Conservation (phyloP, 2,797 vertebrate genomes). For the Tapera naevia region DNA sequence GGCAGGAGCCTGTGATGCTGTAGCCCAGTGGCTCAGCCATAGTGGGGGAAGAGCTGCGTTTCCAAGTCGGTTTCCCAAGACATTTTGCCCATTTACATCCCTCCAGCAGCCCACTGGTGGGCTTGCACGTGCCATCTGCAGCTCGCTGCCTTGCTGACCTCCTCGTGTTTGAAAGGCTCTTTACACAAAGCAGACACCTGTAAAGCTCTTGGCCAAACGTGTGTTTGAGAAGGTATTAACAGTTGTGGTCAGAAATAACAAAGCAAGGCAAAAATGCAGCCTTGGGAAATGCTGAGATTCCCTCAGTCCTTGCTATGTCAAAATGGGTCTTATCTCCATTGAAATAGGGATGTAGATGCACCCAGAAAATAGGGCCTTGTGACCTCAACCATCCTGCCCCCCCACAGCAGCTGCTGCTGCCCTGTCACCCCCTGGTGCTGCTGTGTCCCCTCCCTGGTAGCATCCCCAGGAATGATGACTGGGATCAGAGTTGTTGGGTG, state of each 20-base stretch:
- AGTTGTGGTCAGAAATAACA: not conserved
- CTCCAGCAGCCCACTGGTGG: not conserved
- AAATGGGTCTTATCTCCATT: not conserved
- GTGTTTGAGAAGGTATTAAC: not conserved
- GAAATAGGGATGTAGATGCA: not conserved
- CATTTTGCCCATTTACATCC: not conserved
- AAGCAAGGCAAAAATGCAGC: not conserved
- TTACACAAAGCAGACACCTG: not conserved
- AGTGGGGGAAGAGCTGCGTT: fast-evolving
- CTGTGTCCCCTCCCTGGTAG: not conserved
- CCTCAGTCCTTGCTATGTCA: fast-evolving
- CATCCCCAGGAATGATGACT: not conserved
- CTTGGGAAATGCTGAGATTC: not conserved
- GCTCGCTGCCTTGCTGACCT: not conserved
- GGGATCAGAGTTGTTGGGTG: not conserved
- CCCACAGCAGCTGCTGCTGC: not conserved
- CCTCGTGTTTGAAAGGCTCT: fast-evolving
- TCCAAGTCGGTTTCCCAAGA: not conserved
- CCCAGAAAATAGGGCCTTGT: fast-evolving
- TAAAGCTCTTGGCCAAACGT: fast-evolving
- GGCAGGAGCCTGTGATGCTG: not conserved
- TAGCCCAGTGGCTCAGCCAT: fast-evolving
- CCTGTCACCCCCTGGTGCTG: not conserved
- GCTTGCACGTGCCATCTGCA: not conserved
- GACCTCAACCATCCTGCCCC: not conserved